phyloP scores from a whole-genome alignment of 2,113 vertebrate species.

The Cygnus buccinator region DNA sequence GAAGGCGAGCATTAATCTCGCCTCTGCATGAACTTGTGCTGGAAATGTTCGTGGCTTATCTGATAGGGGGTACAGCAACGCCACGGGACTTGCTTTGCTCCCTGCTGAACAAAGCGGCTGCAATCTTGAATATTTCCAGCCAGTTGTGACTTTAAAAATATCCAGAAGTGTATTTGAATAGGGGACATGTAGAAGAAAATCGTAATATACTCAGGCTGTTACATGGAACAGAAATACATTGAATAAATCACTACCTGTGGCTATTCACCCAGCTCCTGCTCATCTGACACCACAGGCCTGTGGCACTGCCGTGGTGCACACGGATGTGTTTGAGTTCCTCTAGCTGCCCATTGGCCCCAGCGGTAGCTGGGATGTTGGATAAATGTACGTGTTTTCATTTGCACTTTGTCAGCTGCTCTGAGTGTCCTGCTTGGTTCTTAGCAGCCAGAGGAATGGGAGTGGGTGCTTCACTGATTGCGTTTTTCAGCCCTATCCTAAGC shows the following conservation, averaged over 20 bases:
- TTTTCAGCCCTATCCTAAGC: neutral
- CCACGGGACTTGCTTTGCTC: neutral
- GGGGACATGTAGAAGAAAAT: neutral
- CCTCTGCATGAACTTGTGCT: conserved; percentile 14
- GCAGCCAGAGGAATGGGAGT: neutral
- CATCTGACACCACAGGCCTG: accelerated
- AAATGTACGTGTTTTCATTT: conserved; percentile 48
- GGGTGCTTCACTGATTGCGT: conserved; percentile 1
- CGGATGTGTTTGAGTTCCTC: neutral
- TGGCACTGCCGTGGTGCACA: neutral
- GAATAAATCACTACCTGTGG: conserved; percentile 1
- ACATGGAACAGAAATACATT: neutral
- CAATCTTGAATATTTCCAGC: conserved; percentile 20
- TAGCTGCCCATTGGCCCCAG: neutral
- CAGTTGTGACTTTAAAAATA: conserved; percentile 29
- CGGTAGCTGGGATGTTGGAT: neutral
- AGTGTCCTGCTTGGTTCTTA: conserved; percentile 27
- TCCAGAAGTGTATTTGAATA: neutral
- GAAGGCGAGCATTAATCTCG: conserved; percentile 3
- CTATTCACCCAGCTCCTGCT: neutral
- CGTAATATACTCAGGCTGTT: neutral
- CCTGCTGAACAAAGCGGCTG: neutral
- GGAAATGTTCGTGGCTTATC: neutral
- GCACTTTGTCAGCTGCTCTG: conserved; percentile 29
- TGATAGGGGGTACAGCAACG: neutral